Percentiles rank a stretch among this genome's conserved stretches.
phyloP scores from a whole-genome alignment of 2,113 vertebrate genomes.

The Myotis yumanensis region DNA sequence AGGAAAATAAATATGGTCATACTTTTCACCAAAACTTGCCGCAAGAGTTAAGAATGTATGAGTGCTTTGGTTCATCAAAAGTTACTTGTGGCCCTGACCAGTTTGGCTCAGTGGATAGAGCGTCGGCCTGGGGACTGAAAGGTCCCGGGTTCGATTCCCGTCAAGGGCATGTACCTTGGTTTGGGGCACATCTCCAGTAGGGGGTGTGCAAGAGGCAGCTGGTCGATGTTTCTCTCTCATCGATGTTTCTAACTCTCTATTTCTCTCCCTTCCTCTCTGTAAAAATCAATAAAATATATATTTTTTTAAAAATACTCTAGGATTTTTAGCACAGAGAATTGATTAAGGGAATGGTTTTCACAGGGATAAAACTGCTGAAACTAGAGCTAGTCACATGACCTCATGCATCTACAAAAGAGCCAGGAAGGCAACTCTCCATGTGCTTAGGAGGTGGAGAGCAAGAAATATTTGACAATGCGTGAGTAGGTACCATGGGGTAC shows the following conservation, averaged over 20 bases:
- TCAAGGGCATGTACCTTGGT: no score
- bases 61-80: background rate
- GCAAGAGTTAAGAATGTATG: background rate
- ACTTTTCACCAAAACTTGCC: background rate
- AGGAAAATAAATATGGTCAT: background rate
- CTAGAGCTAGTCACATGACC: background rate
- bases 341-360: background rate
- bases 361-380: background rate
- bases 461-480: background rate
- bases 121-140: no score
- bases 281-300: no score
- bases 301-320: background rate
- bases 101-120: no score
- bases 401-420: background rate
- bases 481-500: background rate
- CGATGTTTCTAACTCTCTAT: no score
- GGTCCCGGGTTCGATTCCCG: no score
- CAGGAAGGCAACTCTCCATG: background rate
- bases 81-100: background rate
- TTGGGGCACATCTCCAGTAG: no score
- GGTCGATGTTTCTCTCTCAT: no score
- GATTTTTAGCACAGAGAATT: conserved; percentile 4
- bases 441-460: background rate
- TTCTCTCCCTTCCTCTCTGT: no score
- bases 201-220: no score